Evolutionary conservation across 1,140 invertebrate species (phyloP).

Genomic region (Drosophila nannoptera): DNA sequence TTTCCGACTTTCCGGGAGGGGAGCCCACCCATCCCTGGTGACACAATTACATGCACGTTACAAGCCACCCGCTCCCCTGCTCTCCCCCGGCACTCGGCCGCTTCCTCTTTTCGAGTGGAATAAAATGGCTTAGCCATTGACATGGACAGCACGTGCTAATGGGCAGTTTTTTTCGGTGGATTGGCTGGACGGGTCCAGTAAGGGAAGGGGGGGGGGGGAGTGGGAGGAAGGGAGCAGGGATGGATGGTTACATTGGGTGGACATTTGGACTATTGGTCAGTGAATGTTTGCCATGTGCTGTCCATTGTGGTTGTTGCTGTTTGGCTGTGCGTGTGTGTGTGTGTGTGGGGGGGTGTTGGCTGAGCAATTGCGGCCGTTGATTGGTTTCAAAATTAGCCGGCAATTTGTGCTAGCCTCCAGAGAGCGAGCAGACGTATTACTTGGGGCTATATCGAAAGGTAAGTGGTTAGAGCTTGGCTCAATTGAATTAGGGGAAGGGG

Average conservation of each 20-base stretch:
- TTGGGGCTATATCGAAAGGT: not conserved
- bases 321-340: not conserved
- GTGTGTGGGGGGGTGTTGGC: not conserved
- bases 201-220: not conserved
- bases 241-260: not conserved
- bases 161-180: constrained; percentile 47
- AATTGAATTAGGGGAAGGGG: not conserved
- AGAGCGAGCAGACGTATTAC: constrained; percentile 15
- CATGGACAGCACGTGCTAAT: constrained; percentile 71
- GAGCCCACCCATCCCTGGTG: constrained; percentile 50
- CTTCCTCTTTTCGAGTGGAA: constrained; percentile 5
- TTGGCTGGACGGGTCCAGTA: constrained; percentile 7
- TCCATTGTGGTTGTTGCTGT: not conserved
- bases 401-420: constrained; percentile 25
- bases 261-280: constrained; percentile 15
- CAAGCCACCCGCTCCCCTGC: no score
- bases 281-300: constrained; percentile 13
- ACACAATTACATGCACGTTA: constrained; percentile 73
- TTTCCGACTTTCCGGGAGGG: constrained; percentile 48
- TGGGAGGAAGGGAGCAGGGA: not conserved
- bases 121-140: constrained; percentile 60
- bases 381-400: constrained; percentile 40
- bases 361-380: constrained; percentile 28
- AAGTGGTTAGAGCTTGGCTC: not conserved
- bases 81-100: no score